Evolutionary conservation across 2,113 vertebrate genomes (phyloP).

Genomic region (Pao palembangensis): DNA sequence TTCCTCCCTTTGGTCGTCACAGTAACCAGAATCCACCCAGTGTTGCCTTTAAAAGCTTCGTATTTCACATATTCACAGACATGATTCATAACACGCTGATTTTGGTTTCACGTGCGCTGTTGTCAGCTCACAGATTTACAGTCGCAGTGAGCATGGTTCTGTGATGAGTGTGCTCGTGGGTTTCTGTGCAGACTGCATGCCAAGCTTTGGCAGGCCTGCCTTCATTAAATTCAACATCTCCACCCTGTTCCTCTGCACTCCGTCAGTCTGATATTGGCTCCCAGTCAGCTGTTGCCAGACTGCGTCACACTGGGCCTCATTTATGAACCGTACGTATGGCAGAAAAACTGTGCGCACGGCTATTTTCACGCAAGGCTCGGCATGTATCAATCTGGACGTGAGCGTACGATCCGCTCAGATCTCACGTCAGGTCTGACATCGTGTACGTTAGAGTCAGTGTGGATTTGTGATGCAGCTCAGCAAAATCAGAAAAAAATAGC

Average conservation of each 20-base stretch:
- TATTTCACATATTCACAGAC: conserved; percentile 8
- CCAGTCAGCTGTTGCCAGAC: conserved; percentile 26
- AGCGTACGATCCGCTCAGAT: no score
- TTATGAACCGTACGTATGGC: no score
- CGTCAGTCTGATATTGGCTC: no score
- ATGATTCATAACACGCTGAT: conserved; percentile 7
- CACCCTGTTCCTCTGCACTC: conserved; percentile 56
- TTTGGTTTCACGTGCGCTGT: not conserved
- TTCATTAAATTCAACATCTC: conserved; percentile 59
- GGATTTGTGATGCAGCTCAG: no score
- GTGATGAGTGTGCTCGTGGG: conserved; percentile 30
- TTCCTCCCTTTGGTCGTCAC: conserved; percentile 17
- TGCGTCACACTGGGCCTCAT: no score
- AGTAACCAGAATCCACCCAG: not conserved
- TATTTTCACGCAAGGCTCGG: no score
- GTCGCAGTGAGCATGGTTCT: conserved; percentile 11
- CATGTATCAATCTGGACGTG: no score
- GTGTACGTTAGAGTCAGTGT: no score
- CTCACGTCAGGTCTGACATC: no score
- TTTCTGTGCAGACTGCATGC: conserved; percentile 38
- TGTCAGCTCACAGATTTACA: conserved; percentile 20
- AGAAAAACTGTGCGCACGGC: no score
- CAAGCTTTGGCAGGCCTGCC: conserved; percentile 54
- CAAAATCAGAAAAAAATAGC: no score
- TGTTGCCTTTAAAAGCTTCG: conserved; percentile 1